Evolutionary conservation across 2,888 invertebrate genomes (phyloP).

Genomic region (Drosophila kanekoi): DNA sequence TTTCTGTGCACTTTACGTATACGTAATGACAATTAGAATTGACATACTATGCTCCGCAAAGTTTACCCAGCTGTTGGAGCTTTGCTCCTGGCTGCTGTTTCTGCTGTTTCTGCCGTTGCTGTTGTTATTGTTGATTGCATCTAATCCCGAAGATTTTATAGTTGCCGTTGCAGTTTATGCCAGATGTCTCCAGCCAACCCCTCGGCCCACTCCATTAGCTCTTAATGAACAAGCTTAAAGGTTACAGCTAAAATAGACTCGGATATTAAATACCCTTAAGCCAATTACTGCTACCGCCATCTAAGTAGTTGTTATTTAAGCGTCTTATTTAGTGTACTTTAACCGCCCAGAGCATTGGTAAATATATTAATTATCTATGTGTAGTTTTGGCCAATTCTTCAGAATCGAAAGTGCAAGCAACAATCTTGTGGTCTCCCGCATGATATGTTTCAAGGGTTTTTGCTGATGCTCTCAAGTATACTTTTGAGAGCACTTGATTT

Average conservation of each 20-base stretch:
- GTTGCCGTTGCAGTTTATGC: conserved; percentile 46
- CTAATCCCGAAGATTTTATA: conserved; percentile 78
- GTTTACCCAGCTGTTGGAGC: conserved; percentile 58
- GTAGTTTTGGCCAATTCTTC: background rate
- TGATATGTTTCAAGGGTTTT: conserved; percentile 38
- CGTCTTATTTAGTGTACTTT: background rate
- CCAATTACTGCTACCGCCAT: conserved; percentile 25
- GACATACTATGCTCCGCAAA: conserved; percentile 68
- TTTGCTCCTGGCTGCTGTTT: conserved; percentile 32
- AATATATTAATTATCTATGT: background rate
- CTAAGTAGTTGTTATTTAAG: background rate
- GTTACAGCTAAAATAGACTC: conserved; percentile 22
- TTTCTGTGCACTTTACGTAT: conserved; percentile 78
- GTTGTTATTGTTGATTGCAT: conserved; percentile 80
- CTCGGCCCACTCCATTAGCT: conserved; percentile 39
- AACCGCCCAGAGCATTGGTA: background rate
- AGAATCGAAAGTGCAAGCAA: background rate
- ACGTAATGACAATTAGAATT: conserved; percentile 81
- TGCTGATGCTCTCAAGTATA: conserved; percentile 16
- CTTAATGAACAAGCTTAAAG: conserved; percentile 66
- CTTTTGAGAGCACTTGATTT: conserved; percentile 51
- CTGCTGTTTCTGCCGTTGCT: conserved; percentile 22
- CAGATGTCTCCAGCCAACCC: conserved; percentile 7
- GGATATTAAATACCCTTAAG: conserved; percentile 45
- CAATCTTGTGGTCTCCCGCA: conserved; percentile 35